Percentiles rank a stretch among this genome's conserved stretches.
Conservation (phyloP, 2,888 invertebrate genomes). For the Tenthredo scrophulariae region DNA sequence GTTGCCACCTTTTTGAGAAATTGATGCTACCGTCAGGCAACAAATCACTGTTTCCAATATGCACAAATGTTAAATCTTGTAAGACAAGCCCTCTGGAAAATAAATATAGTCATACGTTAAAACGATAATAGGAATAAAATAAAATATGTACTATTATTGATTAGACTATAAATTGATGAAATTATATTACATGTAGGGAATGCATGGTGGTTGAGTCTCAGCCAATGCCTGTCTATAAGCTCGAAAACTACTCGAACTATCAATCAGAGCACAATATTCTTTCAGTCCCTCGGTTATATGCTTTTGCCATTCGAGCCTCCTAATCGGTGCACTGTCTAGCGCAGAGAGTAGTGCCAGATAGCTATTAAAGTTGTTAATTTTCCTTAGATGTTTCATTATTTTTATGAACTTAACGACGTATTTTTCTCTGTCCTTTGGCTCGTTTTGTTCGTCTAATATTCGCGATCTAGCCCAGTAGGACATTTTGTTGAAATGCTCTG, state of each 20-base stretch:
- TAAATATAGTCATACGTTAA: constrained; percentile 36
- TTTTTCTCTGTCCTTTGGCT: constrained; percentile 96
- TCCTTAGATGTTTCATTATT: constrained; percentile 98
- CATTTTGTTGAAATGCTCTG: constrained; percentile 99
- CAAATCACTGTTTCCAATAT: constrained; percentile 97
- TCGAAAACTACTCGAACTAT: constrained; percentile 98
- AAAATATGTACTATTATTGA: constrained; percentile 21
- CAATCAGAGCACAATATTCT: constrained; percentile 97
- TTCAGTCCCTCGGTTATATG: constrained; percentile 94
- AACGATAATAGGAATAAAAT: constrained; percentile 52
- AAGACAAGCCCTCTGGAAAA: constrained; percentile 94
- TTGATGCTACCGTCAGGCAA: constrained; percentile 93
- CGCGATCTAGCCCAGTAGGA: constrained; percentile 98
- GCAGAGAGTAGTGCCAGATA: constrained; percentile 98
- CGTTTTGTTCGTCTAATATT: constrained; percentile 91
- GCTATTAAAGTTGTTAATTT: constrained; percentile 99
- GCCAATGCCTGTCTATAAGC: constrained; percentile 97
- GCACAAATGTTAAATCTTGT: constrained; percentile 99
- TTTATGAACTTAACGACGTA: constrained; percentile 97
- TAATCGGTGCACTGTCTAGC: constrained; percentile 96
- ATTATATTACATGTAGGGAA: constrained; percentile 96
- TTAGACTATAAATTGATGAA: neutral
- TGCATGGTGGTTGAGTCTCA: constrained; percentile 98
- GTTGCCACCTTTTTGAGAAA: constrained; percentile 99
- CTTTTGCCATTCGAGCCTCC: constrained; percentile 95